Conservation (phyloP, 1,140 invertebrate genomes). For the Drosophila orosa region DNA sequence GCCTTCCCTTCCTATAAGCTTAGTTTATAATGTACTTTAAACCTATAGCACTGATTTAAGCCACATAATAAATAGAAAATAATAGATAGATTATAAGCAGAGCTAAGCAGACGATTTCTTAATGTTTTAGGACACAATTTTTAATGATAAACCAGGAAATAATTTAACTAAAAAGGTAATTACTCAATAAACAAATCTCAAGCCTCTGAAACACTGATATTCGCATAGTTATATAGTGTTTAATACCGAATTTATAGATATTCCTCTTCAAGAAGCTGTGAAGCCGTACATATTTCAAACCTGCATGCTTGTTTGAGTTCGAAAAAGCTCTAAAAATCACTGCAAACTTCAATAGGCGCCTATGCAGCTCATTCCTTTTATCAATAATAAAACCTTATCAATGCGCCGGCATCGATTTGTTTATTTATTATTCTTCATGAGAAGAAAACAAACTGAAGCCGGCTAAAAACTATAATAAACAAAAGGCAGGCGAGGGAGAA, state of each 20-base stretch:
- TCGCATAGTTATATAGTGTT: background rate
- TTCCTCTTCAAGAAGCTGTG: background rate
- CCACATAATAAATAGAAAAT: background rate
- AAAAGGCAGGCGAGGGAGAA: background rate
- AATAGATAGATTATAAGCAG: no score
- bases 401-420: constrained; percentile 45
- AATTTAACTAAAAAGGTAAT: background rate
- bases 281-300: background rate
- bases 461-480: constrained; percentile 10
- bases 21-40: background rate
- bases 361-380: constrained; percentile 4
- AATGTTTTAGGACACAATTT: background rate
- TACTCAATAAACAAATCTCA: background rate
- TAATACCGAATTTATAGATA: no score
- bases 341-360: constrained; percentile 4
- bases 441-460: constrained; percentile 2
- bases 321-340: background rate
- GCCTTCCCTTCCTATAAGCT: background rate
- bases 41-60: background rate
- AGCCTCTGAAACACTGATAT: background rate
- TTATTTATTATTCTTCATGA: background rate
- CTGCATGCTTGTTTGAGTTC: background rate
- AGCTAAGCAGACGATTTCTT: background rate
- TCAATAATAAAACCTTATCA: constrained; percentile 24
- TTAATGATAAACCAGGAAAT: no score